Evolutionary conservation across 2,113 vertebrate genomes (phyloP).

Genomic region (Macrotis lagotis): DNA sequence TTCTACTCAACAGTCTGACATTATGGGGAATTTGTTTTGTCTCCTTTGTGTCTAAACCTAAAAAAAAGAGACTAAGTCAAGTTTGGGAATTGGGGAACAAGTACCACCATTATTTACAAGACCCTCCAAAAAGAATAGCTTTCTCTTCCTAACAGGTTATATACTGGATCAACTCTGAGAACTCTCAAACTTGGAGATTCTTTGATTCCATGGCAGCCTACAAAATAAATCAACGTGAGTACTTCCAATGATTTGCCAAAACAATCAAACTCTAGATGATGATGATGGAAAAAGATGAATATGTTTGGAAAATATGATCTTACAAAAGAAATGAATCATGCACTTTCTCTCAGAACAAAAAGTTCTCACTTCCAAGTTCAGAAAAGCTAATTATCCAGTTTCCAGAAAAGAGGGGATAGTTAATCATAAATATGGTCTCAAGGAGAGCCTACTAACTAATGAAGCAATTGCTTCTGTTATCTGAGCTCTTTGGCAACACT

Average conservation of each 20-base stretch:
- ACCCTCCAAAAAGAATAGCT: not conserved
- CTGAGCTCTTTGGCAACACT: not conserved
- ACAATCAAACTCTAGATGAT: not conserved
- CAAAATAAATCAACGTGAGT: too few species aligned
- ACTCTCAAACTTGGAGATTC: too few species aligned
- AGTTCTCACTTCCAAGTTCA: not conserved
- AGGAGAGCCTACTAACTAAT: not conserved
- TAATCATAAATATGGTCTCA: not conserved
- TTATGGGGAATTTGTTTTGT: not conserved
- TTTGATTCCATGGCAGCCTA: too few species aligned
- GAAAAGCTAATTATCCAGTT: not conserved
- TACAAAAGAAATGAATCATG: not conserved
- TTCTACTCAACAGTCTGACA: too few species aligned
- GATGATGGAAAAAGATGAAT: conserved; percentile 2
- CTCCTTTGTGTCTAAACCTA: not conserved
- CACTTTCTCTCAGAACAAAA: not conserved
- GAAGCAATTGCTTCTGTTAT: conserved; percentile 15
- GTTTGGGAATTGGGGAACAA: not conserved
- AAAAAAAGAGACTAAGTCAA: not conserved
- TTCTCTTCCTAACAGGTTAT: too few species aligned
- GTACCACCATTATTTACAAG: not conserved
- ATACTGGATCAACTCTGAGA: too few species aligned
- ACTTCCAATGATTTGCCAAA: not conserved
- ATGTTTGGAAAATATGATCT: not conserved
- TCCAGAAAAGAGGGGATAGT: not conserved